Evolutionary conservation across 92 coral and sea anemone genomes (phyloP).

Genomic region (Parazoanthus swiftii): DNA sequence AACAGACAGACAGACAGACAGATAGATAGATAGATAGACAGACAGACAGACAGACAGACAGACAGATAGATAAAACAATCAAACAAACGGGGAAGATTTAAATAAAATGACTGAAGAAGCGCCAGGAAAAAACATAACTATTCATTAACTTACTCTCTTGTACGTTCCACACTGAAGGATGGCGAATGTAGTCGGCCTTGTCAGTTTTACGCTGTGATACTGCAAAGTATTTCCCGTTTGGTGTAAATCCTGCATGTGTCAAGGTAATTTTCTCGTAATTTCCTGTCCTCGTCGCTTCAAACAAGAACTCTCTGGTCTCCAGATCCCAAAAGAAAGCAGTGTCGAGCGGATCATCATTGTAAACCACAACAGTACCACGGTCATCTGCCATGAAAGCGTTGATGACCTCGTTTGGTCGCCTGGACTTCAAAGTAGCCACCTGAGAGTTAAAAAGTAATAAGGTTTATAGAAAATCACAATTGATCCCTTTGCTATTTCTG

Average conservation of each 20-base stretch:
- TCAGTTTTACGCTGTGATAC: conserved; percentile 48
- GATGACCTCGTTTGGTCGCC: conserved; percentile 48
- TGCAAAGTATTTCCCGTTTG: conserved; percentile 66
- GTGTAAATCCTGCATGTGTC: conserved; percentile 69
- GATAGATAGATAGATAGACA: too few species aligned
- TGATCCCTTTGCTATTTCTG: too few species aligned
- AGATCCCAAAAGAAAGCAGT: conserved; percentile 69
- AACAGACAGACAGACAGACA: too few species aligned
- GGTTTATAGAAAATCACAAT: too few species aligned
- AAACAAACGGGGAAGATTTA: too few species aligned
- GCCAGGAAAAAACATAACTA: not conserved
- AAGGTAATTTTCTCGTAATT: conserved; percentile 41
- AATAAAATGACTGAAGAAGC: not conserved
- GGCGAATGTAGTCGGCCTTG: conserved; percentile 57
- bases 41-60: too few species aligned
- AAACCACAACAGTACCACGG: conserved; percentile 61
- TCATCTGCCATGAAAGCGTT: conserved; percentile 62
- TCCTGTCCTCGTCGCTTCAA: conserved; percentile 55
- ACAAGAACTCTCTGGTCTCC: conserved; percentile 61
- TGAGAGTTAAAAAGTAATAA: not conserved
- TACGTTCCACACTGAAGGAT: conserved; percentile 70
- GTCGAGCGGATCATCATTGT: conserved; percentile 58
- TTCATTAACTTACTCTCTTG: conserved; percentile 55
- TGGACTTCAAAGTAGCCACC: conserved; percentile 53
- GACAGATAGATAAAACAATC: too few species aligned